Evolutionary conservation across 2,888 invertebrate species (phyloP), one percentile per base, ranked within the genome.

Genomic region (Argyresthia albistria): DNA sequence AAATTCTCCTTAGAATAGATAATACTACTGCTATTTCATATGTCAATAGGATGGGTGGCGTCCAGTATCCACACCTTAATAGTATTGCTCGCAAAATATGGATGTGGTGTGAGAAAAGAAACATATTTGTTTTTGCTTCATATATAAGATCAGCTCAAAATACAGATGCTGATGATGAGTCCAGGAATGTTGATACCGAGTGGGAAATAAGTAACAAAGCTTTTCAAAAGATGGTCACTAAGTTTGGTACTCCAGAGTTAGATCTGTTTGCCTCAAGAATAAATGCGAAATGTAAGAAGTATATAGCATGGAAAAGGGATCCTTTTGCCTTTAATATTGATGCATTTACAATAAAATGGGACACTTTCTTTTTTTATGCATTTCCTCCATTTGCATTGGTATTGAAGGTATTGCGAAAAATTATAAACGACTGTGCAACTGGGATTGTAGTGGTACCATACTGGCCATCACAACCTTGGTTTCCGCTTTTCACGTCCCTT

Each of bases 311-410:
- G 43, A 43, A 43, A n/a, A 8, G 11, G 11, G 43, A 43, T 43
- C 43, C 43, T 10, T 43, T n/a, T 43, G 43, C 43, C 4, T 43
- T 11, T n/a, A 43, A 43, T 11, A 43, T 43, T 10, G 43, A 43
- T n/a, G 43, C 43, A 4, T 43, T 43, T 11, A 43, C 43, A 7
- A n/a, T 43, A 10, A 7, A 11, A 43, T 43, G 43, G 43, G n/a
- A 4, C n/a, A 10, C 9, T 9, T 46, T 10, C n/a, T 55, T 42
- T 43, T 57, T 57, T 53, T 56, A 58, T 50, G 57, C 55, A 6
- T 58, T 58, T 46, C 56, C 55, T 7, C 57, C 58, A 10, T 57
- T 58, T 53, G 14, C 49, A 10, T 42, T 56, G 3, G 54, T 57
- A 39, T 16, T 51, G 11, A 56, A 51, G 45, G 15, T 16, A 15